Evolutionary conservation across 2,113 vertebrate species (phyloP).

Genomic region (Brachyistius frenatus): DNA sequence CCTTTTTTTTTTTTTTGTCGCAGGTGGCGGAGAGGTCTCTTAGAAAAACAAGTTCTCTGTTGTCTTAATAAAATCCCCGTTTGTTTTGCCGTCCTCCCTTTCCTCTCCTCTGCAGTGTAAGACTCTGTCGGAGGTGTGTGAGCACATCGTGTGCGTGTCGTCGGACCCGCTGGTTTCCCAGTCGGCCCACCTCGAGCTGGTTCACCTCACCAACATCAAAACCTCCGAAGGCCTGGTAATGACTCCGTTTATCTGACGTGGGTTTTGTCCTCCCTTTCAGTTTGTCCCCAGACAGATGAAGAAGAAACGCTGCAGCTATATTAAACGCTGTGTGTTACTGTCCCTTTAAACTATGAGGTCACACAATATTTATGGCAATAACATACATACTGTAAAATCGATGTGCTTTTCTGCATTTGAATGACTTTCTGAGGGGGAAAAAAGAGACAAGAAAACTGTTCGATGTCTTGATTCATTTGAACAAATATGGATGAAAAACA

Average conservation of each 20-base stretch:
- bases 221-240: constrained; percentile 91
- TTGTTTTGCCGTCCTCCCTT: not conserved
- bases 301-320: too few species aligned
- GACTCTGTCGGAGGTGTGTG: constrained; percentile 93
- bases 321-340: too few species aligned
- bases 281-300: not conserved
- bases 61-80: not conserved
- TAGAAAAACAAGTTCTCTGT: not conserved
- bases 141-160: constrained; percentile 93
- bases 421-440: not conserved
- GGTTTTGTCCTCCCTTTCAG: not conserved
- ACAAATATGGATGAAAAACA: not conserved
- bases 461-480: not conserved
- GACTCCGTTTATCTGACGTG: constrained; percentile 1
- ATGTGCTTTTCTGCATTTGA: not conserved
- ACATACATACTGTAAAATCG: fast-evolving
- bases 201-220: constrained; percentile 90
- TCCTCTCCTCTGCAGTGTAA: constrained; percentile 87
- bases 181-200: constrained; percentile 90
- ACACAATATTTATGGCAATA: not conserved
- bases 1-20: too few species aligned
- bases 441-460: not conserved
- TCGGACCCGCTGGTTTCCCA: constrained; percentile 92
- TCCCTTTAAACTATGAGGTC: too few species aligned
- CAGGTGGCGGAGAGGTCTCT: not conserved